phyloP scores from a whole-genome alignment of 2,797 vertebrate genomes.

The Myripristis jacobus region DNA sequence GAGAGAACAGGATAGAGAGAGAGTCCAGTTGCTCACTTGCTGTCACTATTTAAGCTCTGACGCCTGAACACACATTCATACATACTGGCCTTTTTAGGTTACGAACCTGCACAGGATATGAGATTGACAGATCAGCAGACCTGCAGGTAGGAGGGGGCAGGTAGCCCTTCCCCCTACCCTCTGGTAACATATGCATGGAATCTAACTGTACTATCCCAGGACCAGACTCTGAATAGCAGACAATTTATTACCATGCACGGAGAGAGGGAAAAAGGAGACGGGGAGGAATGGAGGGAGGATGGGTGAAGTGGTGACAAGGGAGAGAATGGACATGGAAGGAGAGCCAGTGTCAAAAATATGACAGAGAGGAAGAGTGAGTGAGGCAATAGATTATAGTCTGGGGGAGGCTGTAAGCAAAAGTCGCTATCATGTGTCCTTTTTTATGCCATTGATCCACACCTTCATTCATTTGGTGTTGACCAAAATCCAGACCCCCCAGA shows the following conservation, averaged over 20 bases:
- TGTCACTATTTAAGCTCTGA: constrained; percentile 60
- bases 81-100: constrained; percentile 72
- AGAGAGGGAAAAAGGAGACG: not conserved
- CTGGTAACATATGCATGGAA: constrained; percentile 39
- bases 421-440: too few relatives aligned
- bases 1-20: constrained; percentile 5
- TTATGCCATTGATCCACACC: too few relatives aligned
- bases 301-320: not conserved
- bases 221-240: constrained; percentile 55
- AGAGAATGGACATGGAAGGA: not conserved
- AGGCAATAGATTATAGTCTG: constrained; percentile 51
- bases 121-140: constrained; percentile 46
- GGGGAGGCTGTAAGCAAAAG: too few relatives aligned
- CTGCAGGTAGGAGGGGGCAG: not conserved
- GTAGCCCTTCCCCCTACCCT: not conserved
- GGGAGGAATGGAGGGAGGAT: not conserved
- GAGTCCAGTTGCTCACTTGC: constrained; percentile 60
- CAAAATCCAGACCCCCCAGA: too few relatives aligned
- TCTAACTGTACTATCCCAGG: constrained; percentile 33
- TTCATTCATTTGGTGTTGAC: too few relatives aligned
- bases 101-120: constrained; percentile 43
- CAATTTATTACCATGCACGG: constrained; percentile 55
- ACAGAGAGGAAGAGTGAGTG: constrained; percentile 18
- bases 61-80: constrained; percentile 23
- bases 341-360: not conserved